A percentile compares a stretch with the other conserved stretches of the same genome.
These are phyloP conservation scores for Ctenoplectra terminalis DNA, from an alignment of 1,140 invertebrate species.

Conservation along the genomic window DNA sequence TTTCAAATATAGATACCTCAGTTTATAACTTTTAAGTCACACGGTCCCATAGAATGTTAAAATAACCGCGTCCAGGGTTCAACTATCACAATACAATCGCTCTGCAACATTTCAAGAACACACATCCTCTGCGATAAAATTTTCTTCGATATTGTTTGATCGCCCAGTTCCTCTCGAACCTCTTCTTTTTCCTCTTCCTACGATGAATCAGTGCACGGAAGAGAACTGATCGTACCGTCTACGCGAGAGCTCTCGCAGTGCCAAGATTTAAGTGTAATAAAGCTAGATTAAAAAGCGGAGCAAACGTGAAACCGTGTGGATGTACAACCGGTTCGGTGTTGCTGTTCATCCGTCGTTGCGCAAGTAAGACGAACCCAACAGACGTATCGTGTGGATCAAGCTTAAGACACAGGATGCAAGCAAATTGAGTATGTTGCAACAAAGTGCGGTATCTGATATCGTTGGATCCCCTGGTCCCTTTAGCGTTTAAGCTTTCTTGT, in stretches of 20 bases:
- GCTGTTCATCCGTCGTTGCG: too few species aligned
- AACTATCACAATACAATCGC: too few species aligned
- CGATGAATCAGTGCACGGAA: background rate
- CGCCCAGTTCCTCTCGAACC: background rate
- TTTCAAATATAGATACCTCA: too few species aligned
- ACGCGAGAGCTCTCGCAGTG: too few species aligned
- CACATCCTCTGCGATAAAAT: background rate
- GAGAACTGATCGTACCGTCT: background rate
- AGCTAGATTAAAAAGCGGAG: background rate
- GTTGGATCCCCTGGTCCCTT: background rate
- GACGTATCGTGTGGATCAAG: slow-evolving; percentile 2
- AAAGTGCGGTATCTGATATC: slow-evolving; percentile 28
- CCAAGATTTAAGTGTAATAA: background rate
- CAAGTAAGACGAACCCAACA: background rate
- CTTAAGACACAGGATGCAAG: slow-evolving; percentile 21
- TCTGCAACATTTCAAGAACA: background rate
- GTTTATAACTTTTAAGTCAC: too few species aligned
- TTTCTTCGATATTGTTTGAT: background rate
- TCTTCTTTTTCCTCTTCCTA: background rate
- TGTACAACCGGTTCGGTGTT: background rate
- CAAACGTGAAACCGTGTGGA: background rate
- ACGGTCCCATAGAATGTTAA: too few species aligned
- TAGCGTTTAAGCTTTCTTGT: slow-evolving; percentile 37
- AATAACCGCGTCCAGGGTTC: too few species aligned
- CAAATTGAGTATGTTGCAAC: slow-evolving; percentile 23